Evolutionary conservation across 2,113 vertebrate genomes (phyloP).

Genomic region (Elanoides forficatus): DNA sequence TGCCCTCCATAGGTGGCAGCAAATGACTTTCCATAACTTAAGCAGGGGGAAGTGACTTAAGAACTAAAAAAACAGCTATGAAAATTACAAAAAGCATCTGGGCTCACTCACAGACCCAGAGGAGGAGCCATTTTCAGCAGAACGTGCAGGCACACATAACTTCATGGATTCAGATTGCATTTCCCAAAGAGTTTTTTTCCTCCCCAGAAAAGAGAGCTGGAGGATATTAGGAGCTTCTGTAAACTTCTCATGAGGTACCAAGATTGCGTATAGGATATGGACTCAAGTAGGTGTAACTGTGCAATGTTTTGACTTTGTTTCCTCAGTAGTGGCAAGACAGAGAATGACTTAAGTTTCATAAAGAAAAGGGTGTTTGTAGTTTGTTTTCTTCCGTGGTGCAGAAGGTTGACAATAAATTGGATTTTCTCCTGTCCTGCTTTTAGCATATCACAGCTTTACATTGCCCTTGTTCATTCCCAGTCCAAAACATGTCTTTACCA

Average conservation of each 20-base stretch:
- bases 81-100: not conserved
- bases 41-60: not conserved
- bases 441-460: not conserved
- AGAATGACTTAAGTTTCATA: not conserved
- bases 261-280: not conserved
- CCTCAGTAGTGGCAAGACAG: not conserved
- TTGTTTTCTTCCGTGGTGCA: not conserved
- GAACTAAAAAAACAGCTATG: slow-evolving; percentile 6
- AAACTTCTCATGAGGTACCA: not conserved
- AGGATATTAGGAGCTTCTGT: not conserved
- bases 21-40: slow-evolving; percentile 6
- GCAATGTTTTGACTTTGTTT: not conserved
- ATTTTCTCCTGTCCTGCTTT: not conserved
- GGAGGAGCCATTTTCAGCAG: not conserved
- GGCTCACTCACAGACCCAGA: not conserved
- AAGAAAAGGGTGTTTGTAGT: not conserved
- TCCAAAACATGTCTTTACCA: not conserved
- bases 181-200: not conserved
- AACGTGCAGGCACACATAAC: not conserved
- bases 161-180: not conserved
- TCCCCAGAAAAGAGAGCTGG: not conserved
- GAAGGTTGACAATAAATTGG: not conserved
- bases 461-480: not conserved
- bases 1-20: slow-evolving; percentile 30
- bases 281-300: not conserved